These are phyloP conservation scores for Psilanteris sp. DNA, from an alignment of 1,140 invertebrate species.

Conservation along the genomic window DNA sequence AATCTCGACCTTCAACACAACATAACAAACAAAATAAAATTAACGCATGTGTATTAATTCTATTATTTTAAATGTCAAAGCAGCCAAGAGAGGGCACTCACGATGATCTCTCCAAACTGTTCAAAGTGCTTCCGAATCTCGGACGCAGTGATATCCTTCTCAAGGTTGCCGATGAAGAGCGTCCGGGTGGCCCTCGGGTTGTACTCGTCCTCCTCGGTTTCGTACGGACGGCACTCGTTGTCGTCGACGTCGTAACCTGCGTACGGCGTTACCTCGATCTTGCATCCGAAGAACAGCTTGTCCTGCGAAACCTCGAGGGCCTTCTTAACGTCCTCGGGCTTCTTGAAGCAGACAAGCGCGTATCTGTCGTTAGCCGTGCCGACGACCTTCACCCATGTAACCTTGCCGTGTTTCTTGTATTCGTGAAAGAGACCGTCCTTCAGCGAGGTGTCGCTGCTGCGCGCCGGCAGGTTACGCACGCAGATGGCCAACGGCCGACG, in stretches of 20 bases:
- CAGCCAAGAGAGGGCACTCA: too few species aligned
- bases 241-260: slow-evolving; percentile 92
- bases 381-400: slow-evolving; percentile 94
- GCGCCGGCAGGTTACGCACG: slow-evolving; percentile 92
- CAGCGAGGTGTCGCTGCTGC: slow-evolving; percentile 94
- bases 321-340: slow-evolving; percentile 97
- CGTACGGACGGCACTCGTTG: slow-evolving; percentile 94
- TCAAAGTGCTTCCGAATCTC: slow-evolving; percentile 95
- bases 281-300: slow-evolving; percentile 97
- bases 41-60: too few species aligned
- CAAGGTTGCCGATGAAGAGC: slow-evolving; percentile 94
- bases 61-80: too few species aligned
- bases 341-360: slow-evolving; percentile 96
- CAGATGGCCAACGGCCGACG: slow-evolving; percentile 92
- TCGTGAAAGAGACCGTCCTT: slow-evolving; percentile 99
- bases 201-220: slow-evolving; percentile 96
- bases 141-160: slow-evolving; percentile 93
- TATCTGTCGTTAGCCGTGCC: slow-evolving; percentile 90
- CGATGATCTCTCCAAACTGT: slow-evolving; percentile 97
- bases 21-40: too few species aligned
- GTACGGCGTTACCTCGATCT: slow-evolving; percentile 94
- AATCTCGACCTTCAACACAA: too few species aligned
- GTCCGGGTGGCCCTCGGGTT: slow-evolving; percentile 95
- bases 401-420: slow-evolving; percentile 99
- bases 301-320: slow-evolving; percentile 96